These are phyloP conservation scores for Chromobotia macracanthus DNA, from an alignment of 2,797 vertebrate genomes.

Conservation along the genomic window DNA sequence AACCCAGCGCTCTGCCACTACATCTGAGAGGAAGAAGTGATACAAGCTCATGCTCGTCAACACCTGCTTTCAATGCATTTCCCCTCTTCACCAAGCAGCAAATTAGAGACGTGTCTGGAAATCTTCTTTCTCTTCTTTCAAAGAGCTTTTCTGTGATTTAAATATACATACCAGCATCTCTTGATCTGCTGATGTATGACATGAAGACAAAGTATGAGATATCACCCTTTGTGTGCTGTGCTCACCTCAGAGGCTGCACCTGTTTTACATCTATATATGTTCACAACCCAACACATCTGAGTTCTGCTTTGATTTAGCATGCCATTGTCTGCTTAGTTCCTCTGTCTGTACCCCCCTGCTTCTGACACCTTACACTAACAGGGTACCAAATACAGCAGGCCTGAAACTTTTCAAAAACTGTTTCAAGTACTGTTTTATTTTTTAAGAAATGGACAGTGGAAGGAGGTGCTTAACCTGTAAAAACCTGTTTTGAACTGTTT, in stretches of 20 bases:
- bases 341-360: background rate
- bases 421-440: too few relatives aligned
- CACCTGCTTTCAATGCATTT: constrained; percentile 10
- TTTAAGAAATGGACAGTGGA: too few relatives aligned
- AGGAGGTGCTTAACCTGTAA: too few relatives aligned
- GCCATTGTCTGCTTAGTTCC: constrained; percentile 32
- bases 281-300: constrained; percentile 35
- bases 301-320: constrained; percentile 39
- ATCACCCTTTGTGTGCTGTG: background rate
- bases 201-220: constrained; percentile 22
- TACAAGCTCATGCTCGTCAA: constrained; percentile 1
- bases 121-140: constrained; percentile 15
- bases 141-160: constrained; percentile 27
- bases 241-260: background rate
- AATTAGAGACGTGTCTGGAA: constrained; percentile 15
- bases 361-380: too few relatives aligned
- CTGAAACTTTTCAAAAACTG: background rate
- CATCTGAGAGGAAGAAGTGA: constrained; percentile 6
- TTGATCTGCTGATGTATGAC: constrained; percentile 11
- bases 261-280: constrained; percentile 16
- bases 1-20: background rate
- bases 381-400: background rate
- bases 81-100: background rate
- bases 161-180: constrained; percentile 32
- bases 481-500: too few relatives aligned